Evolutionary conservation across 2,797 vertebrate species (phyloP).

Genomic region (Bufotes viridis): DNA sequence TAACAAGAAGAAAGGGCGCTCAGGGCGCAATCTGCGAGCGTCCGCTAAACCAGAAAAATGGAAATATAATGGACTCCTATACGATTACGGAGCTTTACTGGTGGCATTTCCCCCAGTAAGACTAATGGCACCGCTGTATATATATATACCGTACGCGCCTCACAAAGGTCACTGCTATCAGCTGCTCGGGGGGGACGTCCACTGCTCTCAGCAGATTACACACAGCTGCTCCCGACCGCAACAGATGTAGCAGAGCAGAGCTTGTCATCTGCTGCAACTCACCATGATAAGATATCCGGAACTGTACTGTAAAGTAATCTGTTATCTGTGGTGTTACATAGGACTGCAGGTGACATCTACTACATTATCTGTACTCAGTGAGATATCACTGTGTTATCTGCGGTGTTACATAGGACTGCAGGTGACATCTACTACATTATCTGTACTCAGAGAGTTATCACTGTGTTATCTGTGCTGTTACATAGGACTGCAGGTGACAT

Average conservation of each 20-base stretch:
- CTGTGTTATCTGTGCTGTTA: not conserved
- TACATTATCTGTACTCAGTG: not conserved
- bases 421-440: not conserved
- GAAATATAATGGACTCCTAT: conserved; percentile 47
- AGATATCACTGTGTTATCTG: not conserved
- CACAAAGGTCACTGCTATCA: conserved; percentile 19
- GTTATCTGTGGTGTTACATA: not conserved
- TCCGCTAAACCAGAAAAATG: conserved; percentile 37
- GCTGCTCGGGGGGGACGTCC: not conserved
- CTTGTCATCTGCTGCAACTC: not conserved
- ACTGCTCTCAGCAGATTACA: not conserved
- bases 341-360: not conserved
- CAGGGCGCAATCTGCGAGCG: conserved; percentile 23
- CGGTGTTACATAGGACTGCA: not conserved
- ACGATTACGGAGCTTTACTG: conserved; percentile 20
- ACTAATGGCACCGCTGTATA: not conserved
- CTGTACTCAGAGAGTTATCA: not conserved
- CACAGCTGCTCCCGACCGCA: too few species aligned
- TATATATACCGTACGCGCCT: not conserved
- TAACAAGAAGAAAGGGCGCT: conserved; percentile 46
- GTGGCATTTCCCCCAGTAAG: not conserved
- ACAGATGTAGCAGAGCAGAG: not conserved
- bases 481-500: not conserved
- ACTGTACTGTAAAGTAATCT: not conserved
- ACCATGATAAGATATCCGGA: too few species aligned